Evolutionary conservation across 2,797 vertebrate genomes (phyloP), one percentile per base, ranked within the genome.

Genomic region (Morus bassanus): DNA sequence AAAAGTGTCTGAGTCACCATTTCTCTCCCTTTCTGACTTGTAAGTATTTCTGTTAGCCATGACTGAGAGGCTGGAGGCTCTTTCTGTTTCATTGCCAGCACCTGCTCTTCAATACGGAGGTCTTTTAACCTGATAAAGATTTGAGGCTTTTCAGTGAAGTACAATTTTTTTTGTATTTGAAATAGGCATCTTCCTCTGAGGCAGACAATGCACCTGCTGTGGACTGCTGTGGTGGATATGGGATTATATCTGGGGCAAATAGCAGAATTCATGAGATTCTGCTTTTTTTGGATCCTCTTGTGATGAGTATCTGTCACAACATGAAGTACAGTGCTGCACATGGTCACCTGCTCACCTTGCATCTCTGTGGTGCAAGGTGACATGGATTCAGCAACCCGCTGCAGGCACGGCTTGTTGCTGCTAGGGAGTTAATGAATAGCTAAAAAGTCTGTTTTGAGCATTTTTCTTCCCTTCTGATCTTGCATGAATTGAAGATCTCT

Each of bases 321-420:
- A 3, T 6, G 18, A 63, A 51, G 75, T 19, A 12, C 48, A 67
- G 75, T 35, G 17, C 60, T 33, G 39, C 57, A 24, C 12, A 1
- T 1, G 1, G 28, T n/a, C 15, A 7, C 28, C 73, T 45, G 45
- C 43, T 61, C 50, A 3, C 33, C 43, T 43, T 10, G 54, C 31
- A 7, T 33, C 70, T 60, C 51, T 4, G 1, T 1, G 1, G 39
- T 7, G 27, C 45, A 31, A 50, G 75, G n/a, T 54, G 61, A 27
- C 28, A 12, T 2, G 6, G 54, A 2, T 51, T n/a, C 45, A 10
- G 53, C 39, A 3, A 19, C 25, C 25, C 1, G 2, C 61, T 31
- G 56, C 1, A 1, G 35, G 24, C 43, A 12, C 2, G 2, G 35
- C 48, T 59, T 11, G 10, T 27, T n/a, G 75, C 39, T 9, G 4